Percentiles rank a stretch among this genome's conserved stretches.
Evolutionary conservation across 2,797 vertebrate genomes (phyloP).

Genomic region (Ctenopoma kingsleyae): DNA sequence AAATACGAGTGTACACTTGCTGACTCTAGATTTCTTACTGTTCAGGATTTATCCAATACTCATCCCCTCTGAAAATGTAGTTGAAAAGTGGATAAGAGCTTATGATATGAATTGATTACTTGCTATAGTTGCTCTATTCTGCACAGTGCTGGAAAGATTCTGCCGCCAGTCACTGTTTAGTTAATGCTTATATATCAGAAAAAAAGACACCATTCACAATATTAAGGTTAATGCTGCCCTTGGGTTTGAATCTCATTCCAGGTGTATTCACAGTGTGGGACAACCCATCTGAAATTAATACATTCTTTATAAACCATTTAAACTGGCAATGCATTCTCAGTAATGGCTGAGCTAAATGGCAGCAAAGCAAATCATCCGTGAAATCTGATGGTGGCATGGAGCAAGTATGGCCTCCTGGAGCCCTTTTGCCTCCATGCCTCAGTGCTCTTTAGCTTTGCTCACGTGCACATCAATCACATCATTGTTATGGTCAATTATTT

Average conservation of each 20-base stretch:
- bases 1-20: constrained; percentile 66
- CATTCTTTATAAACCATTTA: constrained; percentile 38
- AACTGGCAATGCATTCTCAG: constrained; percentile 33
- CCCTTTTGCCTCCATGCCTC: constrained; percentile 40
- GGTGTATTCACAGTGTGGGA: background rate
- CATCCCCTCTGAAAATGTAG: constrained; percentile 26
- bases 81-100: constrained; percentile 25
- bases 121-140: constrained; percentile 31
- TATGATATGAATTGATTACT: constrained; percentile 41
- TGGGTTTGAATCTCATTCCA: constrained; percentile 9
- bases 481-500: background rate
- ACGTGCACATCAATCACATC: constrained; percentile 24
- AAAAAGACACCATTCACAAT: background rate
- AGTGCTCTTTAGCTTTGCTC: constrained; percentile 20
- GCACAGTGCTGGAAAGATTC: constrained; percentile 6
- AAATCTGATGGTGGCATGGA: constrained; percentile 60
- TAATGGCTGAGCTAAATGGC: constrained; percentile 56
- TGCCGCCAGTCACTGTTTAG: constrained; percentile 1
- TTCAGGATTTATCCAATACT: constrained; percentile 30
- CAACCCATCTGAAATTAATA: constrained; percentile 10
- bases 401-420: constrained; percentile 37
- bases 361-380: constrained; percentile 65
- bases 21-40: constrained; percentile 64
- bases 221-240: background rate
- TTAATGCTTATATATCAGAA: constrained; percentile 1